Conservation (phyloP, 2,797 vertebrate species). For the Garrulus glandarius region DNA sequence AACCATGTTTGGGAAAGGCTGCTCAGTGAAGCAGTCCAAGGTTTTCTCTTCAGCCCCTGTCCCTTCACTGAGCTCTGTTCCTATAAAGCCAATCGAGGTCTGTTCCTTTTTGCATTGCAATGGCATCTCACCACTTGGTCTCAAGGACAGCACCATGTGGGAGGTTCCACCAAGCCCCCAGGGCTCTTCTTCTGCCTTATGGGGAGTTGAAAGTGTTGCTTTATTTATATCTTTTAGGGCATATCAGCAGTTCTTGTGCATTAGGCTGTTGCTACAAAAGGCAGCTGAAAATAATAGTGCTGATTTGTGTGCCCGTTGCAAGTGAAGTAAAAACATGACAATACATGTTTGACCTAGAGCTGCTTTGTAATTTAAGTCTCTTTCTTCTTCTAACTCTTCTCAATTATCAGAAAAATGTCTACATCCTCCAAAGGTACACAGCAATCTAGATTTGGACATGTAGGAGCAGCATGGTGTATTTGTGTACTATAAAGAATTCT, state of each 20-base stretch:
- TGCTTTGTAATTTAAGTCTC: neutral
- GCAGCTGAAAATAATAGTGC: neutral
- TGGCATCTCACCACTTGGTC: neutral
- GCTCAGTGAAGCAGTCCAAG: neutral
- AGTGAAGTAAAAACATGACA: neutral
- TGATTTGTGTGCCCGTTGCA: neutral
- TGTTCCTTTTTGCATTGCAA: rapidly evolving
- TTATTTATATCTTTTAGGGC: rapidly evolving
- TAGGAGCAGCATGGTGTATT: neutral
- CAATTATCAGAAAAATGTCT: neutral
- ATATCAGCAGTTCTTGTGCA: neutral
- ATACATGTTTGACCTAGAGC: neutral
- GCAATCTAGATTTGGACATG: neutral
- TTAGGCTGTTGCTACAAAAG: neutral
- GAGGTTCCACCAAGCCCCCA: neutral
- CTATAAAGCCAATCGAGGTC: rapidly evolving
- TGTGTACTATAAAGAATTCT: neutral
- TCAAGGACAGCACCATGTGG: rapidly evolving
- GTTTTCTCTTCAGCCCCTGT: neutral
- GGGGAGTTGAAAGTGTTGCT: neutral
- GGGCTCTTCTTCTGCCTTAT: neutral
- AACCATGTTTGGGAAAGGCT: neutral
- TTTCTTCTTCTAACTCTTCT: neutral
- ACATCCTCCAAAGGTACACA: neutral
- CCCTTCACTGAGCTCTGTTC: neutral